Conservation (phyloP, 2,113 vertebrate genomes). For the Alethe diademata region DNA sequence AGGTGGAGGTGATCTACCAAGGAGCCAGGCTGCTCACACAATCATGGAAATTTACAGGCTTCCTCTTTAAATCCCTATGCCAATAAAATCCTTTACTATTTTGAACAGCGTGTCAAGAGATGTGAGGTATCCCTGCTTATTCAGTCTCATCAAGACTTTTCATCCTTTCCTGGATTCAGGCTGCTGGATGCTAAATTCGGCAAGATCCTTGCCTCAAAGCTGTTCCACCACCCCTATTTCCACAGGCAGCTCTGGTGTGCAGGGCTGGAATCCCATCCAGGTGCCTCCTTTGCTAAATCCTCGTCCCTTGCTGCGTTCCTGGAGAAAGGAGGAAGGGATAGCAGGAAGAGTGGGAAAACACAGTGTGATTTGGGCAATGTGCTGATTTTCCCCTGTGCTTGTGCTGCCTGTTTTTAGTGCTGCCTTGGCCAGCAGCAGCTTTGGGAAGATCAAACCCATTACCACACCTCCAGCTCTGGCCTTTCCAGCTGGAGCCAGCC, state of each 20-base stretch:
- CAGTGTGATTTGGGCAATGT: accelerated
- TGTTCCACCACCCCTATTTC: background rate
- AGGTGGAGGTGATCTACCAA: background rate
- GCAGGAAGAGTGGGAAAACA: background rate
- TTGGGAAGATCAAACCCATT: background rate
- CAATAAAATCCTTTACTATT: background rate
- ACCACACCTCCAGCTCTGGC: background rate
- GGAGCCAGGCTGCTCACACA: background rate
- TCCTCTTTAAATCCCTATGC: background rate
- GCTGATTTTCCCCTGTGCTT: background rate
- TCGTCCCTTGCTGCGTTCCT: accelerated
- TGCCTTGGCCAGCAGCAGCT: background rate
- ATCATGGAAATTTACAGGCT: background rate
- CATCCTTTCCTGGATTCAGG: background rate
- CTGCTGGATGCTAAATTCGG: background rate
- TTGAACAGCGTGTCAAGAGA: background rate
- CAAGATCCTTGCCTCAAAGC: background rate
- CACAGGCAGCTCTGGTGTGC: background rate
- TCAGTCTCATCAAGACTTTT: background rate
- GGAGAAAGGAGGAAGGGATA: background rate
- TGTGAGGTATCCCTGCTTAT: background rate
- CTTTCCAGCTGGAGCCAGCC: accelerated
- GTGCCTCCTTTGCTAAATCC: background rate
- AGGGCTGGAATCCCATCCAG: background rate
- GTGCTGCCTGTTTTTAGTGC: background rate